Base-by-base conservation (phyloP, 2,888 invertebrate species). In the Caenorhabditis sulstoni region DNA sequence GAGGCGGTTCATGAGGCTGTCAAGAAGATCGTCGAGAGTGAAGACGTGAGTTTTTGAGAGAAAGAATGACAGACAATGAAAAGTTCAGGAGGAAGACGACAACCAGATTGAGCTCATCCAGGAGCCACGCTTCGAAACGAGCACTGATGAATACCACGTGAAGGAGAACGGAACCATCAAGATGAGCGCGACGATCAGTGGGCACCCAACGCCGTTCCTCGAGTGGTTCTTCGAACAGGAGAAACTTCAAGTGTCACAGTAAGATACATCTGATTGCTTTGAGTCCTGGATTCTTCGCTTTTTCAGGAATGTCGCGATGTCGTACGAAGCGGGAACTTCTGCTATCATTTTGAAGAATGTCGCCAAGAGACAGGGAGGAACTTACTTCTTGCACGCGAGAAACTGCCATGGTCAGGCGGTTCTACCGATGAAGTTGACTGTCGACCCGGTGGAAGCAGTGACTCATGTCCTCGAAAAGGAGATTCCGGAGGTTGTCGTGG, bases 1-100 rank as follows among this genome's bases (percentile, higher is more conserved):
- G 85, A 87, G 22, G 89, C 89, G 8, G 82, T 89, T 22, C 66
- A 84, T 23, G 89, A 90, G 75, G 85, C 88, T 22, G 87, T 85
- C 52, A 79, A 64, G 39, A 81, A 76, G 55, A 76, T 86, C 58
- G 84, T 70, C 45, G 75, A 80, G 29, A 70, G 53, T 23, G 80
- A 80, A 67, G 70, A 80, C 49, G 80, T 79, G 14, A 67, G 73
- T 67, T 70, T 16, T 37, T 9, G 11, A 14, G 8, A 41, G 37
- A 39, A 61, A 0, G 37, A 12, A n/a, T 14, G n/a, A 9, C n/a
- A 22, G 8, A 16, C 20, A 22, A 29, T 5, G 14, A 9, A 20
- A 49, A 14, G 20, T 65, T 41, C 59, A 83, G 80, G 83, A 83
- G 49, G 78, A 80, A 44, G 81, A 83, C 44, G 59, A 73, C 52